Percentiles rank a stretch among this genome's conserved stretches.
Conservation (phyloP, 2,113 vertebrate species). For the Mastomys coucha region DNA sequence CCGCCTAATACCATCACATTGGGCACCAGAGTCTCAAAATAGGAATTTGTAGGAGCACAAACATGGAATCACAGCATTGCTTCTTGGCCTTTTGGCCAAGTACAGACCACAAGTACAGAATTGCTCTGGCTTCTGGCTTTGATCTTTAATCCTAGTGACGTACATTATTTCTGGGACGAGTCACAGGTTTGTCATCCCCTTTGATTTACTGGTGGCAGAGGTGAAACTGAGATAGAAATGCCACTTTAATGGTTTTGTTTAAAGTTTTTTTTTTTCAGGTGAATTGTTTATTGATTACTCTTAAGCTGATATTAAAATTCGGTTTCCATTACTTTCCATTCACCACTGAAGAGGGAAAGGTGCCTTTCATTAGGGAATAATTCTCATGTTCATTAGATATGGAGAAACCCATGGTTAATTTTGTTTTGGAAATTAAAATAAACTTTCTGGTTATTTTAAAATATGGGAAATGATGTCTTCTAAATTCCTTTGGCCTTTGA, state of each 20-base stretch:
- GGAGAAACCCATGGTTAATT: background rate
- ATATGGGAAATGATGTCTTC: background rate
- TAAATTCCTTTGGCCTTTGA: background rate
- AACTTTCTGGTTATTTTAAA: background rate
- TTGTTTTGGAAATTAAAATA: slow-evolving; percentile 30
- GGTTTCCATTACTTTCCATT: background rate
- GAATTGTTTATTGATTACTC: slow-evolving; percentile 6
- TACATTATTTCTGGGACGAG: background rate
- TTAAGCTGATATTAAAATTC: background rate
- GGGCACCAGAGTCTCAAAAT: background rate
- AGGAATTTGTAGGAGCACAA: background rate
- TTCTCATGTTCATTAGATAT: background rate
- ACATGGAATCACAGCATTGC: background rate
- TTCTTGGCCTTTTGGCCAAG: background rate
- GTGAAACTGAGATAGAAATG: background rate
- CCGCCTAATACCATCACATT: background rate
- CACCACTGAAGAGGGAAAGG: background rate
- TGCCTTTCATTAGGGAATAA: background rate
- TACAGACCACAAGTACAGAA: background rate
- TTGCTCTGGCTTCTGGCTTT: background rate
- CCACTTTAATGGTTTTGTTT: background rate
- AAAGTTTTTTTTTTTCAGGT: background rate
- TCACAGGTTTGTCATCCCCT: background rate
- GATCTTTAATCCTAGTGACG: background rate
- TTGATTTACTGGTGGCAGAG: background rate